phyloP scores from a whole-genome alignment of 2,888 invertebrate species.

The Andrena haemorrhoa region DNA sequence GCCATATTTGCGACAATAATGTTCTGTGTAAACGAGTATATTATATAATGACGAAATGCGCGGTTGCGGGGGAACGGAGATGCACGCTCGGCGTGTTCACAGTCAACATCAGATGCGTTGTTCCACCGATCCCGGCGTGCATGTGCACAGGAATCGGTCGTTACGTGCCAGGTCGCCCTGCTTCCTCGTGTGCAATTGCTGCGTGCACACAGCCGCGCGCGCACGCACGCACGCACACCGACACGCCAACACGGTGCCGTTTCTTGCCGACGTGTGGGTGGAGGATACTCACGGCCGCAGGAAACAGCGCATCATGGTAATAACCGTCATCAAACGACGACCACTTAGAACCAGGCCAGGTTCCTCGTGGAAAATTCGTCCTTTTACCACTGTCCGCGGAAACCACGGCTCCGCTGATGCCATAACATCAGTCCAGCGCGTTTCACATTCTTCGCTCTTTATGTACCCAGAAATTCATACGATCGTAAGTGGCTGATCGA shows the following conservation, averaged over 20 bases:
- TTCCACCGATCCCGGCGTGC: constrained; percentile 8
- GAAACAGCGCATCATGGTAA: constrained; percentile 84
- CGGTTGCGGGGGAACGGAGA: constrained; percentile 31
- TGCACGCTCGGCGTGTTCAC: constrained; percentile 16
- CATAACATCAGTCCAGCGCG: background rate
- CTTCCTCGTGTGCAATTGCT: constrained; percentile 23
- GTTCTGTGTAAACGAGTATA: constrained; percentile 80
- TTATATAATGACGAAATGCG: constrained; percentile 76
- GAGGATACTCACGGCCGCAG: constrained; percentile 83
- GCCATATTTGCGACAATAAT: constrained; percentile 81
- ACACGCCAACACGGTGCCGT: constrained; percentile 8
- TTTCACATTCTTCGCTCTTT: background rate
- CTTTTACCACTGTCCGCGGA: constrained; percentile 60
- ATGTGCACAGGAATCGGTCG: constrained; percentile 56
- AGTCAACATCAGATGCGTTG: constrained; percentile 21
- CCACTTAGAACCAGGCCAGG: constrained; percentile 81
- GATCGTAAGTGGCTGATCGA: too few relatives aligned
- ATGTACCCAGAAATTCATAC: background rate
- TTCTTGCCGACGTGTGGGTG: constrained; percentile 66
- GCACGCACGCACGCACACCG: constrained; percentile 8
- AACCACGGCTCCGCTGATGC: constrained; percentile 2
- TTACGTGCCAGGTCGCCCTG: constrained; percentile 59
- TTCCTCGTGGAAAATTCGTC: constrained; percentile 75
- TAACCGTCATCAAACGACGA: constrained; percentile 84
- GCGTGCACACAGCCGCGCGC: constrained; percentile 1